phyloP scores from a whole-genome alignment of 2,797 vertebrate genomes.

The Champsocephalus gunnari region DNA sequence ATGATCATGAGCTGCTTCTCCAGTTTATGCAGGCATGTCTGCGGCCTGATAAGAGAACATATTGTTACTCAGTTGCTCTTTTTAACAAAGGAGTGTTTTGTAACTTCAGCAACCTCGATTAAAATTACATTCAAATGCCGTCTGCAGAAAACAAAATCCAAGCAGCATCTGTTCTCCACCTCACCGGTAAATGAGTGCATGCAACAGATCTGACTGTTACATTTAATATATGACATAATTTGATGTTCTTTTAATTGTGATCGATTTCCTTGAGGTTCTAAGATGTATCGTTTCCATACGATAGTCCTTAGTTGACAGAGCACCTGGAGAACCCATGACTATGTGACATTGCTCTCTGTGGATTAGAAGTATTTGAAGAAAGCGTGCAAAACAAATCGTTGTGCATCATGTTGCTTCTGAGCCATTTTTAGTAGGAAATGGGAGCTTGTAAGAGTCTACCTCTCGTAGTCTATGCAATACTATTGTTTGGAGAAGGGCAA shows the following conservation, averaged over 20 bases:
- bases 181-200: slow-evolving; percentile 3
- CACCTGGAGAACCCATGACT: slow-evolving; percentile 10
- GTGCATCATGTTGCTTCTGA: neutral
- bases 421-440: slow-evolving; percentile 23
- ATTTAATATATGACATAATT: neutral
- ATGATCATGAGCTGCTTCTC: neutral
- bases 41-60: neutral
- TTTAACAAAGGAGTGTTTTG: neutral
- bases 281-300: neutral
- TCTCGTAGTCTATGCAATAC: slow-evolving; percentile 7
- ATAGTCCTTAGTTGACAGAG: slow-evolving; percentile 8
- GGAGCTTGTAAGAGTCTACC: slow-evolving; percentile 4
- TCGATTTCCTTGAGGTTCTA: neutral
- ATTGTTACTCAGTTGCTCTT: neutral
- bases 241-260: neutral
- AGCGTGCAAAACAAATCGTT: neutral
- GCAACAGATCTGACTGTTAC: neutral
- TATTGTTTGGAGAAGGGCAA: neutral
- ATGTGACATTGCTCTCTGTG: slow-evolving; percentile 9
- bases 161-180: slow-evolving; percentile 2
- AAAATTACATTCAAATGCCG: neutral
- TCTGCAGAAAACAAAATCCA: slow-evolving; percentile 6
- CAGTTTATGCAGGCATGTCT: neutral
- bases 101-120: neutral
- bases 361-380: slow-evolving; percentile 18